Conservation (phyloP, 2,797 vertebrate genomes). For the Periophthalmus magnuspinnatus region DNA sequence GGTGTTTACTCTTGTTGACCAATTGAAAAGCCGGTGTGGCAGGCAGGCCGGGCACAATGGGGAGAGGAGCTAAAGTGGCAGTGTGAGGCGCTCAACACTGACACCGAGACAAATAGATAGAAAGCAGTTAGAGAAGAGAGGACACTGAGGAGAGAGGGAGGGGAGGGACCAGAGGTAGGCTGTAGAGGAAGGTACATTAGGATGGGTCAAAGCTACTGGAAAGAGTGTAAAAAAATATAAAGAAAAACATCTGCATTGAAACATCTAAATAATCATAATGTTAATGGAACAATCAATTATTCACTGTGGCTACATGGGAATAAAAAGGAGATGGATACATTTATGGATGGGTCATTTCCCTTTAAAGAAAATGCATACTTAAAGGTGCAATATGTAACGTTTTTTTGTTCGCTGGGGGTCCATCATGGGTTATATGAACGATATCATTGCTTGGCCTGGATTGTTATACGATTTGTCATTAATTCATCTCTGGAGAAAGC, state of each 20-base stretch:
- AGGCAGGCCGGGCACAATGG: slow-evolving; percentile 63
- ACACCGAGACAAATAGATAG: slow-evolving; percentile 77
- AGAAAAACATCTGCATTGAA: background rate
- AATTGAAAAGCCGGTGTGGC: slow-evolving; percentile 71
- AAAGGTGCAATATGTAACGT: background rate
- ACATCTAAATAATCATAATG: background rate
- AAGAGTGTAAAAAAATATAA: slow-evolving; percentile 13
- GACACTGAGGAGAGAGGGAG: slow-evolving; percentile 37
- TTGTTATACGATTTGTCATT: background rate
- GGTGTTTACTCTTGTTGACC: slow-evolving; percentile 75
- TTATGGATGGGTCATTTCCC: background rate
- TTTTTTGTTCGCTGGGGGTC: background rate
- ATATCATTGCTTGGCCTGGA: too few species aligned
- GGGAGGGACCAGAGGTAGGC: slow-evolving; percentile 34
- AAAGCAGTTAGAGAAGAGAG: slow-evolving; percentile 69
- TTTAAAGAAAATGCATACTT: background rate
- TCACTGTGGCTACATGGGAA: background rate
- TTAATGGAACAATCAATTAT: background rate
- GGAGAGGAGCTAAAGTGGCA: slow-evolving; percentile 68
- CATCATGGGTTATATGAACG: too few species aligned
- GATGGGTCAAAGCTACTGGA: slow-evolving; percentile 56
- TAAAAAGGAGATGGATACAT: background rate
- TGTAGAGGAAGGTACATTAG: slow-evolving; percentile 54
- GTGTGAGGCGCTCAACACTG: slow-evolving; percentile 64
- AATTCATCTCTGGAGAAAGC: background rate